Evolutionary conservation across 2,113 vertebrate species (phyloP).

Genomic region (Hiodon alosoides): DNA sequence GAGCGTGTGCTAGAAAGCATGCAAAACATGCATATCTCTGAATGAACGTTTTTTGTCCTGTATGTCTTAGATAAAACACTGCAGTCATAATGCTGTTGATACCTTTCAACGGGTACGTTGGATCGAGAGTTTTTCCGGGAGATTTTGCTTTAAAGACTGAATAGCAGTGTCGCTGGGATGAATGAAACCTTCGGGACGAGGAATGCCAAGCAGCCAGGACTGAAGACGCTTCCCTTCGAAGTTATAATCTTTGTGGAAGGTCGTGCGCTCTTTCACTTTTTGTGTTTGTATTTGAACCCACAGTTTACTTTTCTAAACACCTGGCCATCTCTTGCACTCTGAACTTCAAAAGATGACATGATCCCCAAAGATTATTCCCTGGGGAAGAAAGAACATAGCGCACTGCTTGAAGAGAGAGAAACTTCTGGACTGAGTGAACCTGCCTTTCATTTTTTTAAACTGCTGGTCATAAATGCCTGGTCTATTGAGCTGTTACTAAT

Average conservation of each 20-base stretch:
- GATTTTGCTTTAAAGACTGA: constrained; percentile 26
- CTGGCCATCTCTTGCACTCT: constrained; percentile 45
- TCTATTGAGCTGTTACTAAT: constrained; percentile 45
- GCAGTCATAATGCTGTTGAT: neutral
- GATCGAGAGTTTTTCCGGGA: constrained; percentile 10
- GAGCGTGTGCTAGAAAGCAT: too few relatives aligned
- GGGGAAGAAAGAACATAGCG: constrained; percentile 42
- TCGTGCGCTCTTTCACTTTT: constrained; percentile 50
- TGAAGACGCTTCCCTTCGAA: constrained; percentile 43
- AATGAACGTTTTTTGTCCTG: too few relatives aligned
- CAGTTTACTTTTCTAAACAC: constrained; percentile 53
- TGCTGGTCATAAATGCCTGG: constrained; percentile 49
- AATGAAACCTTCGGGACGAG: constrained; percentile 44
- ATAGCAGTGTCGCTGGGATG: constrained; percentile 34
- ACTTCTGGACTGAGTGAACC: constrained; percentile 43
- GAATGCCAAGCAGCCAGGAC: constrained; percentile 37
- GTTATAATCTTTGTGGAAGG: constrained; percentile 45
- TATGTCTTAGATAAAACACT: neutral
- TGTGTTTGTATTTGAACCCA: constrained; percentile 52
- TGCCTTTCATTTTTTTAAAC: constrained; percentile 47
- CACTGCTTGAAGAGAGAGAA: constrained; percentile 35
- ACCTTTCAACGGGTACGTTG: neutral
- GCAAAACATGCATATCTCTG: too few relatives aligned
- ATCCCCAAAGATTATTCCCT: constrained; percentile 42
- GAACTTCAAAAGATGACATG: constrained; percentile 59